Conservation (phyloP, 2,888 invertebrate species). For the Epinotia brunnichana region DNA sequence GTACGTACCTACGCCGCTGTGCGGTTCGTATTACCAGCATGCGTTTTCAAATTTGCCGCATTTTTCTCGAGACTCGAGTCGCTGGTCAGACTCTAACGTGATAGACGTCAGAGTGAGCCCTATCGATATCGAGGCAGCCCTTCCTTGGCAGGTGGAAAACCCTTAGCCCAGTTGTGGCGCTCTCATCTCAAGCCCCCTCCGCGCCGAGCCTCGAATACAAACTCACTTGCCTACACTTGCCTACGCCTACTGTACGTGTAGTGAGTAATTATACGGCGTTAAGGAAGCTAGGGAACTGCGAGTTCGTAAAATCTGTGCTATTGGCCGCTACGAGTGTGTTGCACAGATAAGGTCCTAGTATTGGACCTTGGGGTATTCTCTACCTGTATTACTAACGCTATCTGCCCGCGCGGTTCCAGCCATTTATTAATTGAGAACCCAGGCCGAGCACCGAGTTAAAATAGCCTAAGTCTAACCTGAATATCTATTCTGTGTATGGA, state of each 20-base stretch:
- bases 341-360: background rate
- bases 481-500: no score
- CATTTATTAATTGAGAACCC: no score
- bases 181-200: conserved; percentile 36
- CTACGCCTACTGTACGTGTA: conserved; percentile 14
- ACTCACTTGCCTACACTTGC: conserved; percentile 36
- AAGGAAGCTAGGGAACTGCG: background rate
- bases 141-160: conserved; percentile 58
- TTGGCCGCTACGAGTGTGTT: background rate
- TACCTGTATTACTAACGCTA: background rate
- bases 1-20: no score
- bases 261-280: conserved; percentile 15
- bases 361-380: background rate
- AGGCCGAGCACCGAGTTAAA: no score
- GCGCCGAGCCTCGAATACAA: conserved; percentile 34
- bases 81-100: no score
- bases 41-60: no score
- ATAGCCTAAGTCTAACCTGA: no score
- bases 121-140: conserved; percentile 14
- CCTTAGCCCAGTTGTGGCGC: conserved; percentile 71
- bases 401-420: no score
- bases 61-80: no score
- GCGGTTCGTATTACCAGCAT: no score
- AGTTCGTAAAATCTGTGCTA: background rate
- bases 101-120: no score